Base-by-base conservation (phyloP, 1,140 invertebrate genomes). In the Argopecten irradians region DNA sequence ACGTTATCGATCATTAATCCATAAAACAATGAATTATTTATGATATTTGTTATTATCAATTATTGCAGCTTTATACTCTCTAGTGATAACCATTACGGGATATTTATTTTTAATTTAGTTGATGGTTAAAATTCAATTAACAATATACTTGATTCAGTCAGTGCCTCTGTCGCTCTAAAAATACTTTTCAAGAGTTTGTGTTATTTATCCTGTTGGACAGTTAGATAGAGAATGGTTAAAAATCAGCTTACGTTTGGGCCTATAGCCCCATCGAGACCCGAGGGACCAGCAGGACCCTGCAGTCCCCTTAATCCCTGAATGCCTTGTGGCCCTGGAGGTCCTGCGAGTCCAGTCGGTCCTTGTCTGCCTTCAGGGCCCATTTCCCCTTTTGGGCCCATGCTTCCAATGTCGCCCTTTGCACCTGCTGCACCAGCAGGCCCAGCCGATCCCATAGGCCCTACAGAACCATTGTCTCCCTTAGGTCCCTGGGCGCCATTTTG, bases 221-320 rank as follows among this genome's bases (percentile, higher is more conserved):
- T n/a, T n/a, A n/a, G n/a, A n/a, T n/a, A n/a, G n/a, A n/a, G 55
- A 71, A 71, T n/a, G n/a, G 55, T 28, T 3, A 71, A 71, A 71
- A 8, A 28, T 71, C 19, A 8, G 2, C n/a, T 71, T 0, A 35
- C 88, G 82, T 87, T 83, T 87, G 16, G 33, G 32, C 82, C 86
- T 3, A 36, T 34, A 28, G 86, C 46, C 0, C 86, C 86, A 9
- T 86, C 86, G 32, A 82, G 55, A n/a, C 86, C 86, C 7, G 86
- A n/a, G 1, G 43, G 86, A 34, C 86, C 86, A 3, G 34, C 19
- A n/a, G 34, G 36, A 8, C 86, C 86, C 22, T 5, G 28, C n/a
- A 55, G 41, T 32, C 86, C 86, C n/a, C 39, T 87, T 11, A 83
- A 34, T 19, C 86, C 86, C n/a, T 82, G 34, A 84, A 35, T 19